Percentiles rank a stretch among this genome's conserved stretches.
These are phyloP conservation scores for Blera fallax DNA, from an alignment of 2,888 invertebrate species.

Conservation along the genomic window DNA sequence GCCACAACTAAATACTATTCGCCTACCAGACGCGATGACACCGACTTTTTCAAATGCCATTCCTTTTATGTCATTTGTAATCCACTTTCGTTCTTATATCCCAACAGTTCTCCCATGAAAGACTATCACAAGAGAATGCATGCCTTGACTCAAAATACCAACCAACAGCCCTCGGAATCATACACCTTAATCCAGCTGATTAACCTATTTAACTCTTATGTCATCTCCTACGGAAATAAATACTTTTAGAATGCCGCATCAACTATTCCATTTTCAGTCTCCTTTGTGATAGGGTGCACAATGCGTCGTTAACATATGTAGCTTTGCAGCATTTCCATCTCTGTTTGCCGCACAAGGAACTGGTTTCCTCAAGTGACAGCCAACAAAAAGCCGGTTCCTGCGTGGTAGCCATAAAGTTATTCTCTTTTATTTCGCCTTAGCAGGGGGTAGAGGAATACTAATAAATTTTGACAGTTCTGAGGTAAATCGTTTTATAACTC, in stretches of 20 bases:
- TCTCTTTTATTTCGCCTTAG: background rate
- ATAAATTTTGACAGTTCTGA: slow-evolving; percentile 22
- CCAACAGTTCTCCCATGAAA: no score
- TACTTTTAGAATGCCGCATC: background rate
- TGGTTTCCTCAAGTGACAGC: slow-evolving; percentile 58
- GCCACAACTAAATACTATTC: no score
- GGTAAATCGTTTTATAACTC: slow-evolving; percentile 41
- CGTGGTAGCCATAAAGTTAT: slow-evolving; percentile 50
- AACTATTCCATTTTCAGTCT: background rate
- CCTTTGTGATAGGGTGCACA: slow-evolving; percentile 5
- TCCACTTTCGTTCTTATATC: no score
- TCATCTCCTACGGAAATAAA: background rate
- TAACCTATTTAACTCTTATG: background rate
- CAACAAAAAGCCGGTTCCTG: slow-evolving; percentile 70
- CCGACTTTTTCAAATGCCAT: no score
- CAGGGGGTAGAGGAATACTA: background rate
- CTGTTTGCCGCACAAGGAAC: slow-evolving; percentile 43
- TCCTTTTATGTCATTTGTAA: no score
- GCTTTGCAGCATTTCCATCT: slow-evolving; percentile 36
- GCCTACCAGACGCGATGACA: no score
- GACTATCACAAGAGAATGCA: background rate
- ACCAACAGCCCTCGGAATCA: background rate
- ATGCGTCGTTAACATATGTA: background rate
- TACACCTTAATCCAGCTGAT: background rate
- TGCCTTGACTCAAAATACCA: background rate